Base-by-base conservation (phyloP, 2,888 invertebrate species). In the Boloria selene region DNA sequence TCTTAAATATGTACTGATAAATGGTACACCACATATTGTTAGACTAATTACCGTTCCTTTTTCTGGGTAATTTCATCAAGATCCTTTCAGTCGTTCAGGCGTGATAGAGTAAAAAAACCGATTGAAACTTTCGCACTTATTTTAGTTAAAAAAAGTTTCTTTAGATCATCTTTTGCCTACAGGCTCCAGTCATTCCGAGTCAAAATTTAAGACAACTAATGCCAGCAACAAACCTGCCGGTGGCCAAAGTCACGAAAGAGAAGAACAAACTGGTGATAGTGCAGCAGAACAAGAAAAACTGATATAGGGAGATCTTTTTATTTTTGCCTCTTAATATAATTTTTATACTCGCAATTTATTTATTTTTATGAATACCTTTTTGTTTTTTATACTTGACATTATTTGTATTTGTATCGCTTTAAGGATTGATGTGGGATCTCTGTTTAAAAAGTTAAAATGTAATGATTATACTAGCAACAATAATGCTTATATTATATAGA, bases 201-300 rank as follows among this genome's bases (percentile, higher is more conserved):
- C 95, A 95, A 78, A 95, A 95, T 75, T 82, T 95, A 53, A 93
- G 95, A 67, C 95, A 95, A 77, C 83, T 96, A 55, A 94, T 94
- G 87, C 93, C 95, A 44, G 94, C 94, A 0, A 93, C 93, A 38
- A 92, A 94, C 50, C 82, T 93, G 42, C 94, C 95, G 0, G 94
- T 94, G 42, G 96, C 97, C 1, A 96, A 95, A 86, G 96, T 97
- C 44, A 97, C 96, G 0, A 93, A 96, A 70, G 95, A 96, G 81
- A 95, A 95, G 81, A 97, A 97, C 83, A 97, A 97, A 81, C 93
- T 97, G 14, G 95, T 97, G 68, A 96, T 97, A 75, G 93, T 95
- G 68, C 95, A 95, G 71, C 95, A 95, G 77, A 94, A 93, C 65
- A 94, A 93, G 77, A 89, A 88, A 73, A 88, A 85, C 81, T 88